Base-by-base conservation (phyloP, 2,797 vertebrate genomes). In the Atherinosoma microstoma region DNA sequence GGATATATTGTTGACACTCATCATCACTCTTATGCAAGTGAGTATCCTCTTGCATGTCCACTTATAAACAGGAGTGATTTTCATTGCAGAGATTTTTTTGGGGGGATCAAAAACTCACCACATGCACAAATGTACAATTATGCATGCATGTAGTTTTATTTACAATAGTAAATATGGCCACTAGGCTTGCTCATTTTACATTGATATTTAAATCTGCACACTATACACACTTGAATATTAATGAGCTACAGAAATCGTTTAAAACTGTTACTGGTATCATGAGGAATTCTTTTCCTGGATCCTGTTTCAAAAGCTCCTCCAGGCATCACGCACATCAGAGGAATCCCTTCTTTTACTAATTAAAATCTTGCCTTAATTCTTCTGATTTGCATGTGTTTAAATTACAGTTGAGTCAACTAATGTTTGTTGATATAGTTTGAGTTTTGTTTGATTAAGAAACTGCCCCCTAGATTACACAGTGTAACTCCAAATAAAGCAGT, bases 91-190 rank as follows among this genome's bases (percentile, higher is more conserved):
- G 13, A 30, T 49, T 34, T 53, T 7, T 29, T 15, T 64, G 58
- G 53, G 10, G 1, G 30, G 62, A 67, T 34, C 2, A 34, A 71
- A 61, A 58, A 56, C 29, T 49, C 18, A 20, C 22, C 18, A 58
- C 7, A 59, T 75, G 35, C 49, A 70, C 71, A 70, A 73, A 67
- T 1, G 67, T 20, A 63, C 51, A 70, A 83, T 88, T 88, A 89
- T 83, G 56, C 78, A 79, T 77, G 81, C 34, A 3, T 78, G 53
- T n/a, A 61, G 59, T 72, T 82, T 78, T 89, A 83, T 91, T 92
- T 89, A 91, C 86, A 87, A 70, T 82, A 29, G 79, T 90, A 91
- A 91, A 90, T 82, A 90, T 86, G 80, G 84, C 92, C 87, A 87
- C 58, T 27, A 76, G 93, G 92, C 88, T 87, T 64, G 62, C 61